Evolutionary conservation across 1,140 invertebrate genomes (phyloP).

Genomic region (Sitodiplosis mosellana): DNA sequence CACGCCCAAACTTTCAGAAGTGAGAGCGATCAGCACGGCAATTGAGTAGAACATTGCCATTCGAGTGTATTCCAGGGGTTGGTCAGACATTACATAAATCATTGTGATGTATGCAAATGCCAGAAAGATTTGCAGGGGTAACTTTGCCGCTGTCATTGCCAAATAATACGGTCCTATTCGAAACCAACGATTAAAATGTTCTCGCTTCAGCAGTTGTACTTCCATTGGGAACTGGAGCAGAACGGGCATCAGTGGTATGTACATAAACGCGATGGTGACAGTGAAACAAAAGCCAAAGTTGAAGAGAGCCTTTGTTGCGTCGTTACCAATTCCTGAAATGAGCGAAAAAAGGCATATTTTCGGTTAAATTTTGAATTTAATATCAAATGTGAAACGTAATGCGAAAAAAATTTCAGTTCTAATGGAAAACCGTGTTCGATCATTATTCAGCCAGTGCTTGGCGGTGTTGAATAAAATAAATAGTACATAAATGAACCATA

Average conservation of each 20-base stretch:
- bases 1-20: conserved; percentile 56
- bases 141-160: conserved; percentile 56
- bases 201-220: conserved; percentile 67
- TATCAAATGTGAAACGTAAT: too few species aligned
- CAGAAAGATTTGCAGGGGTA: conserved; percentile 51
- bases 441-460: too few species aligned
- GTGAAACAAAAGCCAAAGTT: conserved; percentile 69
- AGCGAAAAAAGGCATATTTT: too few species aligned
- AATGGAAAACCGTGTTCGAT: too few species aligned
- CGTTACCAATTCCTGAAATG: conserved; percentile 56
- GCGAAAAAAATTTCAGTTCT: too few species aligned
- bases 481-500: too few species aligned
- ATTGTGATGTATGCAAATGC: conserved; percentile 60
- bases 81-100: conserved; percentile 69
- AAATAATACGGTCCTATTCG: conserved; percentile 74
- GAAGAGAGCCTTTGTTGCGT: conserved; percentile 59
- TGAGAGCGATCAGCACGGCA: conserved; percentile 46
- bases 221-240: conserved; percentile 68
- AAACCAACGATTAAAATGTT: conserved; percentile 92
- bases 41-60: conserved; percentile 48
- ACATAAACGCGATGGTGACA: conserved; percentile 55
- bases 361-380: too few species aligned
- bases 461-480: too few species aligned
- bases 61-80: conserved; percentile 60
- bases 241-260: conserved; percentile 60